Evolutionary conservation across 2,888 invertebrate species (phyloP).

Genomic region (Tricholauxania praeusta): DNA sequence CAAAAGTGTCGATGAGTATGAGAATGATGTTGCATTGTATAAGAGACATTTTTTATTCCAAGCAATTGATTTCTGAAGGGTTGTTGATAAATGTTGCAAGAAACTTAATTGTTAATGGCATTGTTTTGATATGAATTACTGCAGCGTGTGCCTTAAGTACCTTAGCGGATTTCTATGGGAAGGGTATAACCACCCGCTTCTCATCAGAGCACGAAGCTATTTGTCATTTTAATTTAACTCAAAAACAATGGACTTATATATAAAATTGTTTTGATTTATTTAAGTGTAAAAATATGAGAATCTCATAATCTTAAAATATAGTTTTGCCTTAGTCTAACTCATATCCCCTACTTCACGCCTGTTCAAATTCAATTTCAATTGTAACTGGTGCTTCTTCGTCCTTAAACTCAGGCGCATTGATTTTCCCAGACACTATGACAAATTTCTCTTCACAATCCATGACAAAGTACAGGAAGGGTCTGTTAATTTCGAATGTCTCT

Average conservation of each 20-base stretch:
- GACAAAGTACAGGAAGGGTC: conserved; percentile 76
- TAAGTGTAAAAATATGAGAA: no score
- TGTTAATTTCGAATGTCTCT: conserved; percentile 70
- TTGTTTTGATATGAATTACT: conserved; percentile 56
- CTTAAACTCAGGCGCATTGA: conserved; percentile 69
- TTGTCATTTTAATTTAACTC: no score
- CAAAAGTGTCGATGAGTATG: background rate
- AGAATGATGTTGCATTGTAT: conserved; percentile 52
- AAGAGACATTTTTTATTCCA: conserved; percentile 61
- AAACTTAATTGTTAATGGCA: conserved; percentile 53
- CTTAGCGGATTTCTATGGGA: conserved; percentile 41
- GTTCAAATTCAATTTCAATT: conserved; percentile 59
- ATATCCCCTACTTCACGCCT: conserved; percentile 48
- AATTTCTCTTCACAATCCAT: conserved; percentile 72
- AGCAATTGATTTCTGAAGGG: conserved; percentile 59
- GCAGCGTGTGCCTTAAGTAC: background rate
- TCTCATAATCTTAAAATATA: no score
- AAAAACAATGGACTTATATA: no score
- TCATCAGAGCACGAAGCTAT: background rate
- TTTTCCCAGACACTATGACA: conserved; percentile 73
- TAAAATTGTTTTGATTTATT: no score
- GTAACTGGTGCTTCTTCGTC: conserved; percentile 53
- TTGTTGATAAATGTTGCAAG: conserved; percentile 48
- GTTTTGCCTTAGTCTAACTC: no score
- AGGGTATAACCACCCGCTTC: conserved; percentile 27